Evolutionary conservation across 1,140 invertebrate species (phyloP), one percentile per base, ranked within the genome.

Genomic region (Heliothis subflexa): DNA sequence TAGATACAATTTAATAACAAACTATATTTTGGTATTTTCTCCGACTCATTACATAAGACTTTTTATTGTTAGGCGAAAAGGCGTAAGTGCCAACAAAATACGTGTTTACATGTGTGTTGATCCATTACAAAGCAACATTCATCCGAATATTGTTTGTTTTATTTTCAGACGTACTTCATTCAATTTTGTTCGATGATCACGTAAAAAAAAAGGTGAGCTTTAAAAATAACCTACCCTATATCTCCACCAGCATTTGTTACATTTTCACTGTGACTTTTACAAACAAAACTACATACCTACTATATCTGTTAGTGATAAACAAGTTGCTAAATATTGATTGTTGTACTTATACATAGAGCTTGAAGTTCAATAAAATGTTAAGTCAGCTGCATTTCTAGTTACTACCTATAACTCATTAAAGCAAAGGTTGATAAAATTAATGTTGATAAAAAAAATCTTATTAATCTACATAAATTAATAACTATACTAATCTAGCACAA

Each of bases 31-130:
- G 33, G 4, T 54, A 2, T 47, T 16, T 25, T 66, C 50, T 54
- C 18, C 4, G 52, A 62, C 18, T 13, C 68, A 62, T 77, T 77
- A 77, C 61, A 77, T 77, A 77, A 77, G 74, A 47, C 33, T 57
- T 77, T 66, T 40, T 3, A 77, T 68, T 57, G n/a, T 68, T 33
- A 68, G 52, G 62, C 11, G 13, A 68, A 45, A 25, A 68, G 10
- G 74, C 47, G 21, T 64, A 64, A 52, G 45, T 76, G 61, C 73
- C 47, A 77, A 50, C 47, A 13, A 75, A 57, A 54, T 54, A 54
- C 14, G 68, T 77, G 64, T 68, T 55, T 77, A 77, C 50, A 57
- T 68, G 62, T 77, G 28, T 54, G 61, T 21, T 64, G 47, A 54
- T 33, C 10, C 28, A 59, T 57, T 49, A 68, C 18, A 66, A 54